A percentile compares a stretch with the other conserved stretches of the same genome.
Evolutionary conservation across 1,140 invertebrate genomes (phyloP).

Genomic region (Diachasma alloeum): DNA sequence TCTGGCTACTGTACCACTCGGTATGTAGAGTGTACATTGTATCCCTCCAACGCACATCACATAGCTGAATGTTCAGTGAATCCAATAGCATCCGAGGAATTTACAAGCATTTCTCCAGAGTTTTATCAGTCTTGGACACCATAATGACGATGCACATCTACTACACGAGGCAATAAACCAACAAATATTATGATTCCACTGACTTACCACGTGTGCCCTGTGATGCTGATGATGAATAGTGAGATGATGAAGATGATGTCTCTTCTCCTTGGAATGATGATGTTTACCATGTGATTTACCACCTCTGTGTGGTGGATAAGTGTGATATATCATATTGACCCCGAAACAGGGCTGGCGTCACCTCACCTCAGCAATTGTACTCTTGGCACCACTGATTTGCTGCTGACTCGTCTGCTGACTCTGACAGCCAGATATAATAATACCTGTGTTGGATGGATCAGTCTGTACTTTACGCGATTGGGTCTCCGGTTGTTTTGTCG

Average conservation of each 20-base stretch:
- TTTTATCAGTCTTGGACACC: not conserved
- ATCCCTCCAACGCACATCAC: not conserved
- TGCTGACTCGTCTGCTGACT: slow-evolving; percentile 16
- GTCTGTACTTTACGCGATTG: slow-evolving; percentile 5
- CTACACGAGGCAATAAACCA: no score
- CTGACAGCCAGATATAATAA: not conserved
- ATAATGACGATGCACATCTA: not conserved
- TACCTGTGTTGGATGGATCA: not conserved
- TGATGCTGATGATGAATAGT: slow-evolving; percentile 61
- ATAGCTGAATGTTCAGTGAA: not conserved
- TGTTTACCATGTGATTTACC: slow-evolving; percentile 58
- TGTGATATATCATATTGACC: slow-evolving; percentile 59
- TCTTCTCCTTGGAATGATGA: slow-evolving; percentile 57
- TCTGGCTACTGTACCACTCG: slow-evolving; percentile 26
- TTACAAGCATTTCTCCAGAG: not conserved
- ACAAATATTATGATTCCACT: not conserved
- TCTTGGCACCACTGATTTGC: slow-evolving; percentile 45
- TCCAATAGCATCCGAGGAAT: not conserved
- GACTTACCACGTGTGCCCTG: slow-evolving; percentile 59
- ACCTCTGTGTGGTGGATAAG: slow-evolving; percentile 59
- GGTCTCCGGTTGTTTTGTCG: slow-evolving; percentile 2
- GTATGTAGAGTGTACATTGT: not conserved
- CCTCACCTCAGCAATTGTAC: slow-evolving; percentile 58
- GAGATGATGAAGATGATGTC: slow-evolving; percentile 56
- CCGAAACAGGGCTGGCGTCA: slow-evolving; percentile 63